Conservation (phyloP, 2,797 vertebrate genomes). For the Acanthopagrus latus region DNA sequence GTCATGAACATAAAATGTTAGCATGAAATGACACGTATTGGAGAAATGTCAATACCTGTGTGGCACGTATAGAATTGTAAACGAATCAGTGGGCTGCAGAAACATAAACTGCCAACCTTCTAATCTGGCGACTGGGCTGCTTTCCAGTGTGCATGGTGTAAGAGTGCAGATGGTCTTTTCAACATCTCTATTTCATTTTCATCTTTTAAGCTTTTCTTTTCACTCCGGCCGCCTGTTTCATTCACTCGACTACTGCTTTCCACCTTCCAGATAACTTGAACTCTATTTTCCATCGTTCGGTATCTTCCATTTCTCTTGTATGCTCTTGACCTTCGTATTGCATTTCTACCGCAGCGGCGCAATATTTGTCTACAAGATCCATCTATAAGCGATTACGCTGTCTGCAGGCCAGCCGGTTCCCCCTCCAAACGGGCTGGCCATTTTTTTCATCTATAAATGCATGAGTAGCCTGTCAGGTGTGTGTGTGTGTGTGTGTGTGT, state of each 20-base stretch:
- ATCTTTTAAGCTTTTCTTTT: background rate
- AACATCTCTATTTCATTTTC: background rate
- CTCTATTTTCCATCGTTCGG: background rate
- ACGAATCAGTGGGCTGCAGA: too few relatives aligned
- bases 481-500: conserved; percentile 17
- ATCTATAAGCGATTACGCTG: conserved; percentile 17
- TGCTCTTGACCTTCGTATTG: background rate
- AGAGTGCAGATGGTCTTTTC: background rate
- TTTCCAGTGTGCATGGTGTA: background rate
- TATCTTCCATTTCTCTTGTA: background rate
- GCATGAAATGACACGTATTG: too few relatives aligned
- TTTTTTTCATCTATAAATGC: conserved; percentile 55
- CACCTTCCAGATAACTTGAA: background rate
- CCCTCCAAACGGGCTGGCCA: conserved; percentile 4
- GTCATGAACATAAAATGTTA: too few relatives aligned
- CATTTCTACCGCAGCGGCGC: background rate
- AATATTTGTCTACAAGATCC: background rate
- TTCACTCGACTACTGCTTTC: background rate
- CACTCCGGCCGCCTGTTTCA: background rate
- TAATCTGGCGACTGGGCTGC: too few relatives aligned
- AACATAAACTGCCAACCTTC: too few relatives aligned
- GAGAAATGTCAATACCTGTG: too few relatives aligned
- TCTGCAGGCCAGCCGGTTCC: conserved; percentile 24
- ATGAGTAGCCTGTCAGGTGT: conserved; percentile 42
- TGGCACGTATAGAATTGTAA: too few relatives aligned